phyloP scores from a whole-genome alignment of 2,888 invertebrate genomes.

The Abrostola triplasia region DNA sequence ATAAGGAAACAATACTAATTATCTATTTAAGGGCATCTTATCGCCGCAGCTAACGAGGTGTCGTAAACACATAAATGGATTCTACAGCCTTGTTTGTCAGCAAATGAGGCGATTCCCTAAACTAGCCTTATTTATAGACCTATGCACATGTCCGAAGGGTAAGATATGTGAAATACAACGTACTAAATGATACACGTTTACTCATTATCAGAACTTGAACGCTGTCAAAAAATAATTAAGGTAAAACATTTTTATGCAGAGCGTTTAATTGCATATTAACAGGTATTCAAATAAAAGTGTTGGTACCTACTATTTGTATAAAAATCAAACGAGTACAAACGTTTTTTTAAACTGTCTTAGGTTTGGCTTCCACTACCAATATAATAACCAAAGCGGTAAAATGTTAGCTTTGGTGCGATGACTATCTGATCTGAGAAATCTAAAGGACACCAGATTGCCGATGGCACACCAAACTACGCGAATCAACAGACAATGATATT shows the following conservation, averaged over 20 bases:
- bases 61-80: conserved; percentile 83
- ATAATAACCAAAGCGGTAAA: not conserved
- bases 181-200: conserved; percentile 73
- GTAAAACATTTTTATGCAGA: conserved; percentile 52
- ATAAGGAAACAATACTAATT: conserved; percentile 83
- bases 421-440: conserved; percentile 2
- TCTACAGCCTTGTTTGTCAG: conserved; percentile 76
- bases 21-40: conserved; percentile 82
- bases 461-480: not conserved
- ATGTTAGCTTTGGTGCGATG: not conserved
- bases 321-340: conserved; percentile 1
- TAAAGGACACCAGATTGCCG: conserved; percentile 11
- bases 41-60: conserved; percentile 80
- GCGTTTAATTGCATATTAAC: conserved; percentile 26
- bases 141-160: conserved; percentile 54
- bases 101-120: conserved; percentile 72
- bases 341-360: not conserved
- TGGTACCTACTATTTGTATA: not conserved
- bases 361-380: not conserved
- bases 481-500: not conserved
- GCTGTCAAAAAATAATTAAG: conserved; percentile 46
- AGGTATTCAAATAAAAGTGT: conserved; percentile 3
- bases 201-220: conserved; percentile 67
- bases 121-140: conserved; percentile 79
- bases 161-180: conserved; percentile 71